A percentile compares a stretch with the other conserved stretches of the same genome.
phyloP scores from a whole-genome alignment of 2,113 vertebrate genomes.

The Henicopernis longicauda region DNA sequence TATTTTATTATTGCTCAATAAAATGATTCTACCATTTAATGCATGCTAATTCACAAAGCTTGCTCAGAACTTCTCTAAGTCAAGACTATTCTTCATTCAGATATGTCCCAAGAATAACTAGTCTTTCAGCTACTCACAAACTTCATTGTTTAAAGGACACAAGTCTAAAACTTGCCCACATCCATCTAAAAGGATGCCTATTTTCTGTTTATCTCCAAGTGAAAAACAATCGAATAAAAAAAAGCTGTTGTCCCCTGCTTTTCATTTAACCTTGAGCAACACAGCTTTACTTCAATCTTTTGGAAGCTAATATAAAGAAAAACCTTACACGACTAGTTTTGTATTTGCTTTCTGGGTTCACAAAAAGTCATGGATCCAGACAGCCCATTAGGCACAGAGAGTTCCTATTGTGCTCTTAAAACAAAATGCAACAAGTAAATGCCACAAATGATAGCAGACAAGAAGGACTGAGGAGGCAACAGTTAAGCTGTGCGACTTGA shows the following conservation, averaged over 20 bases:
- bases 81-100: background rate
- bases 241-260: background rate
- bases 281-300: background rate
- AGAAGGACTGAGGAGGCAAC: background rate
- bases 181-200: background rate
- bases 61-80: constrained; percentile 32
- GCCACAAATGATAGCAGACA: background rate
- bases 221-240: background rate
- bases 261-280: background rate
- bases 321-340: background rate
- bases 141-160: background rate
- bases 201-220: background rate
- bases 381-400: background rate
- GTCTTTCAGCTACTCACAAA: background rate
- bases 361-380: background rate
- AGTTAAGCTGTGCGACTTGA: background rate
- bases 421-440: background rate
- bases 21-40: constrained; percentile 26
- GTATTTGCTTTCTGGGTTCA: background rate
- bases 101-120: background rate
- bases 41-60: constrained; percentile 31
- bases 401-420: background rate
- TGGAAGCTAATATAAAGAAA: background rate
- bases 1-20: constrained; percentile 56
- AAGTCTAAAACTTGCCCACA: background rate